phyloP scores from a whole-genome alignment of 2,888 invertebrate genomes.

The Cenopis cana region DNA sequence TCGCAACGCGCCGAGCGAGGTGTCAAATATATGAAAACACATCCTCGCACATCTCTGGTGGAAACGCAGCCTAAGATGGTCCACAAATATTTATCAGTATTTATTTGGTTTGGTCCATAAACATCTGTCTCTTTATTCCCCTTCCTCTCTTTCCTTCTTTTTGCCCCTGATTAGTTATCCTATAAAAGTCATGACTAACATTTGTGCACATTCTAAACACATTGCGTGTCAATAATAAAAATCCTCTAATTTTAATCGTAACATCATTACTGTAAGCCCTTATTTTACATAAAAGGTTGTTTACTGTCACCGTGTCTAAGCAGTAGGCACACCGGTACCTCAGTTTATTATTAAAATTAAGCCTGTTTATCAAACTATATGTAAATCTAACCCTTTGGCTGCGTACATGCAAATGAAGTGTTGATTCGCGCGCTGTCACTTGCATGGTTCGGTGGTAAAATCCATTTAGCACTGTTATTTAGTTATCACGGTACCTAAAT shows the following conservation, averaged over 20 bases:
- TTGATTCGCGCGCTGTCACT: constrained; percentile 28
- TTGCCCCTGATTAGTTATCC: no score
- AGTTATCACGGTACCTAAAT: not conserved
- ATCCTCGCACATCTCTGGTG: no score
- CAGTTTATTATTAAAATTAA: constrained; percentile 39
- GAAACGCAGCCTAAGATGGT: no score
- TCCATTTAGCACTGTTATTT: not conserved
- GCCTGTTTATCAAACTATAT: constrained; percentile 41
- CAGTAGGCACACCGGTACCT: not conserved
- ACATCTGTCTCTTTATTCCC: no score
- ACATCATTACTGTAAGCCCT: constrained; percentile 11
- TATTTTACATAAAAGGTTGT: constrained; percentile 26
- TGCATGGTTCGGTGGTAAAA: constrained; percentile 27
- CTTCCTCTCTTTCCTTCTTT: no score
- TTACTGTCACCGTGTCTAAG: constrained; percentile 2
- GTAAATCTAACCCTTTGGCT: constrained; percentile 39
- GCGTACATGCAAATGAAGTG: constrained; percentile 36
- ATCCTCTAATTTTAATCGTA: not conserved
- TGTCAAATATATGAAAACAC: no score
- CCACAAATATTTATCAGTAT: no score
- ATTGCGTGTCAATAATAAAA: no score
- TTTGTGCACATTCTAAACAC: no score
- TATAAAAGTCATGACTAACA: no score
- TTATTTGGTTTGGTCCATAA: no score
- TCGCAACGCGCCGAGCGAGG: no score